Base-by-base conservation (phyloP, 2,113 vertebrate genomes). In the Thinocorus orbignyianus region DNA sequence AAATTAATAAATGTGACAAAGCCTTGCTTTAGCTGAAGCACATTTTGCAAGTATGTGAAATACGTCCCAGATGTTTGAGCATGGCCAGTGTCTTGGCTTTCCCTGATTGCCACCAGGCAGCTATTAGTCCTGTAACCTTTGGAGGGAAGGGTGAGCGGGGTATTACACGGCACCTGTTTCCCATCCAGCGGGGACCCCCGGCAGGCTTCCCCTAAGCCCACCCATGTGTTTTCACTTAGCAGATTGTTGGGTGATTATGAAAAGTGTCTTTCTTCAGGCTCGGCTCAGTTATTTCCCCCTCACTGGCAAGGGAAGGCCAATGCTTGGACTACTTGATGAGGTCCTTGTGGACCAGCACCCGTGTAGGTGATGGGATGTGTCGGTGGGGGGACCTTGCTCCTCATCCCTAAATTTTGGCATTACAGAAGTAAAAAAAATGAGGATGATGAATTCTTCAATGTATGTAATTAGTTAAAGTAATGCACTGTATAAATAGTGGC, bases 81-180 rank as follows among this genome's bases (percentile, higher is more conserved):
- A 93, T 71, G 97, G 97, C 97, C 97, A 96, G 97, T 98, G 98
- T 97, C 98, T 97, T 95, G 95, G 95, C 91, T 98, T 97, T 98
- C 97, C 97, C 96, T 97, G 97, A 96, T 98, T 98, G 98, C 98
- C 98, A 98, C 98, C 95, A 99, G 99, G 98, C 99, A 99, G 98
- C 98, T 98, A 99, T 99, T 99, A 99, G 98, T 98, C 98, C 98
- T 98, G 95, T 99, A 99, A 99, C 99, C 99, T 99, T 99, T 99
- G 98, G 98, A 98, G 98, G 98, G 97, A 97, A 98, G 97, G 97
- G 98, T 99, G 99, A 99, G 99, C 98, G 98, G 98, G 98, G 98
- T 99, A 99, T 99, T 99, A 98, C 98, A 97, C 98, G 98, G 98
- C 98, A 99, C 99, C 98, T 99, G 99, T 99, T 99, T 99, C 98